Percentiles rank a stretch among this genome's conserved stretches.
phyloP scores from a whole-genome alignment of 2,113 vertebrate genomes.

The Brachypodius melanocephalos region DNA sequence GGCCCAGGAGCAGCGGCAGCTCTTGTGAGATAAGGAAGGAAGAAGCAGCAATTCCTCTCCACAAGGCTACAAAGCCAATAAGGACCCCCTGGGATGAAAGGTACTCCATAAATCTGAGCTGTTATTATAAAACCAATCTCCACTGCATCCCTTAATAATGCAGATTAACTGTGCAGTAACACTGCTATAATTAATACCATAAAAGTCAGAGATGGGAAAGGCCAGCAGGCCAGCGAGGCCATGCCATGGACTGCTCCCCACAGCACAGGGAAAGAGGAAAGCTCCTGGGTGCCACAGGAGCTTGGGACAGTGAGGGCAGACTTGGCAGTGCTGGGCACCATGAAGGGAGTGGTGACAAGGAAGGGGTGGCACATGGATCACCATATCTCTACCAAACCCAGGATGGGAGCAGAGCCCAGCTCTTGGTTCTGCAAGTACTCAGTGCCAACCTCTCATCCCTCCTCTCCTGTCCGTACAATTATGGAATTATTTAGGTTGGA shows the following conservation, averaged over 20 bases:
- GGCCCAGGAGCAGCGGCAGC: background rate
- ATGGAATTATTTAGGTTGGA: background rate
- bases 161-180: constrained; percentile 43
- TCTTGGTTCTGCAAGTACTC: background rate
- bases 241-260: background rate
- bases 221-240: background rate
- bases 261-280: background rate
- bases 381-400: background rate
- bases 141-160: constrained; percentile 27
- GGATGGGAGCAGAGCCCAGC: background rate
- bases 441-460: accelerated
- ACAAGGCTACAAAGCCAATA: background rate
- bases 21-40: background rate
- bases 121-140: constrained; percentile 42
- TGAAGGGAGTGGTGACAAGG: accelerated
- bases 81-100: background rate
- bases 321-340: background rate
- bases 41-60: background rate
- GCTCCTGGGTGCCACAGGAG: background rate
- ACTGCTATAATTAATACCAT: constrained; percentile 21
- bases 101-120: constrained; percentile 36
- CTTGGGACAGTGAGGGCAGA: background rate
- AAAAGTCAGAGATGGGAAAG: constrained; percentile 12
- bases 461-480: background rate
- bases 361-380: background rate